Evolutionary conservation across 2,113 vertebrate species (phyloP).

Genomic region (Rhinoptilus africanus): DNA sequence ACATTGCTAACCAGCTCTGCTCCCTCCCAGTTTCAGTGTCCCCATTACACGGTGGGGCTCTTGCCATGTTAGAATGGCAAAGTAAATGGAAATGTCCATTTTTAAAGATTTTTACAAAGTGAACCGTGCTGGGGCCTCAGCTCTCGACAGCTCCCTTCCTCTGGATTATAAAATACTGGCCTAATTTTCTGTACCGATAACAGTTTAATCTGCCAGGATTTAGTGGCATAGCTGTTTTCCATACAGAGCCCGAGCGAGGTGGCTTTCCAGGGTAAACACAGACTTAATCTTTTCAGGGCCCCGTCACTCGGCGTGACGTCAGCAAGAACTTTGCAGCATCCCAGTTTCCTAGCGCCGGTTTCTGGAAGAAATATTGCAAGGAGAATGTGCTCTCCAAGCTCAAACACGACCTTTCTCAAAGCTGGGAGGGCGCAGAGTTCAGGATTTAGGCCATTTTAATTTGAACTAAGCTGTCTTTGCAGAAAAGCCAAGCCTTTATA

Average conservation of each 20-base stretch:
- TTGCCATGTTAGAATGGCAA: neutral
- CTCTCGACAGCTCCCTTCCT: neutral
- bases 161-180: neutral
- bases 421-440: neutral
- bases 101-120: neutral
- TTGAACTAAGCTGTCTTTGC: neutral
- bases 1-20: neutral
- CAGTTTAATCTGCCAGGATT: neutral
- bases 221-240: neutral
- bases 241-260: neutral
- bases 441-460: neutral
- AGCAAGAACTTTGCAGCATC: neutral
- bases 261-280: conserved; percentile 13
- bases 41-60: fast-evolving
- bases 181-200: neutral
- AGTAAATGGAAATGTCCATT: neutral
- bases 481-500: neutral
- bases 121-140: neutral
- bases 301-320: fast-evolving
- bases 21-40: neutral
- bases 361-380: neutral
- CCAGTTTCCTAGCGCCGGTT: neutral
- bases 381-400: neutral
- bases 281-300: neutral
- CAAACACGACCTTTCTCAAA: neutral